Evolutionary conservation across 2,113 vertebrate species (phyloP).

Genomic region (Trichechus manatus): DNA sequence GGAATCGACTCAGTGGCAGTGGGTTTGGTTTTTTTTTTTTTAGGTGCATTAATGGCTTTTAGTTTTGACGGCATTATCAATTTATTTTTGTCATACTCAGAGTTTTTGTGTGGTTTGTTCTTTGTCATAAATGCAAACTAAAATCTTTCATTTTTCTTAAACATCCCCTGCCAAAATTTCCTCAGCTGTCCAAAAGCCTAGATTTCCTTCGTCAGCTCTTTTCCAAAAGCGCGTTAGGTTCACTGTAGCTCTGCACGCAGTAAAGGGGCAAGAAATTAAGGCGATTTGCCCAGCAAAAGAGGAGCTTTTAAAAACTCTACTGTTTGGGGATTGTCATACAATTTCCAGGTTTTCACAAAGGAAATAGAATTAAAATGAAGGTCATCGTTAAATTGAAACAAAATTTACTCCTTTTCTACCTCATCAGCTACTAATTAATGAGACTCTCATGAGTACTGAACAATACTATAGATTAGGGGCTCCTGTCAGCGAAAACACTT

Average conservation of each 20-base stretch:
- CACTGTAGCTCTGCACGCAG: neutral
- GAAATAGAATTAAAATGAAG: slow-evolving; percentile 76
- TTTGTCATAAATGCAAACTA: slow-evolving; percentile 48
- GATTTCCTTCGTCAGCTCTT: slow-evolving; percentile 55
- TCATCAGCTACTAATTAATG: slow-evolving; percentile 79
- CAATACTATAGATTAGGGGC: slow-evolving; percentile 43
- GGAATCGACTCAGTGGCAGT: neutral
- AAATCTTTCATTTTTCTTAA: neutral
- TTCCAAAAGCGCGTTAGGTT: slow-evolving; percentile 33
- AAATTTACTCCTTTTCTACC: slow-evolving; percentile 77
- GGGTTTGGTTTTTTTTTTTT: neutral
- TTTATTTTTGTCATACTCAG: slow-evolving; percentile 45
- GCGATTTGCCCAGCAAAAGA: neutral
- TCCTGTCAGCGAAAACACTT: slow-evolving; percentile 32
- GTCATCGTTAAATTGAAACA: slow-evolving; percentile 61
- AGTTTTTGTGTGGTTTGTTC: slow-evolving; percentile 38
- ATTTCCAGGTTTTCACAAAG: slow-evolving; percentile 72
- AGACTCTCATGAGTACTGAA: slow-evolving; percentile 11
- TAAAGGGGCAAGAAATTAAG: slow-evolving; percentile 39
- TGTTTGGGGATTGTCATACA: slow-evolving; percentile 50
- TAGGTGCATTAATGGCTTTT: neutral
- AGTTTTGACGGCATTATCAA: neutral
- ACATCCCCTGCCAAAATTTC: neutral
- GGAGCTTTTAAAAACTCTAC: slow-evolving; percentile 49
- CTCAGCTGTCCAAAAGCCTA: neutral